Conservation (phyloP, 2,888 invertebrate genomes). For the Cryptus viduatorius region DNA sequence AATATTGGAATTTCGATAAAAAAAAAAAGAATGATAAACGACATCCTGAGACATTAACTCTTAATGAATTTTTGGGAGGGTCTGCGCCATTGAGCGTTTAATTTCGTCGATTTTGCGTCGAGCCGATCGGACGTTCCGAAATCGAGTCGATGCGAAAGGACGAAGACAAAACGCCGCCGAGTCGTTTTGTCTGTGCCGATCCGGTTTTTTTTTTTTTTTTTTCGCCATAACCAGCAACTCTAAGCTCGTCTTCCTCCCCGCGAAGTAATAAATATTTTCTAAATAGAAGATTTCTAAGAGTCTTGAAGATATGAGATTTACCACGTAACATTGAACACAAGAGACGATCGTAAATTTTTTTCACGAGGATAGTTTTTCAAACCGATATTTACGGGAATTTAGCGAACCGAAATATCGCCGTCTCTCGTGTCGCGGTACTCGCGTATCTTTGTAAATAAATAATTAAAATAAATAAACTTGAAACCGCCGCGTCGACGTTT, state of each 20-base stretch:
- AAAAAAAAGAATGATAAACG: constrained; percentile 45
- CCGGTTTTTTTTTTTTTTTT: background rate
- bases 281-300: constrained; percentile 51
- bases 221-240: constrained; percentile 61
- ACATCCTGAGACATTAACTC: constrained; percentile 77
- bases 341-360: constrained; percentile 11
- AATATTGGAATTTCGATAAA: constrained; percentile 49
- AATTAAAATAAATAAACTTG: constrained; percentile 61
- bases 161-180: constrained; percentile 4
- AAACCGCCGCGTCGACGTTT: constrained; percentile 67
- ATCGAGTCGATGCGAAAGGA: background rate
- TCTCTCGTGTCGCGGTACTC: constrained; percentile 20
- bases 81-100: background rate
- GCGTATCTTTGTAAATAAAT: constrained; percentile 53
- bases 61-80: constrained; percentile 69
- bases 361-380: background rate
- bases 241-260: constrained; percentile 75
- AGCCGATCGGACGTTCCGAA: constrained; percentile 9
- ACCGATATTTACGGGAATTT: background rate
- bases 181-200: constrained; percentile 30
- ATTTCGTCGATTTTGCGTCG: background rate
- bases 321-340: constrained; percentile 30
- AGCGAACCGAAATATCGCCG: background rate
- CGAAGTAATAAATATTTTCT: constrained; percentile 60
- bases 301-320: constrained; percentile 25